A percentile compares a stretch with the other conserved stretches of the same genome.
Conservation (phyloP, 1,140 invertebrate species). For the Tribolium castaneum region DNA sequence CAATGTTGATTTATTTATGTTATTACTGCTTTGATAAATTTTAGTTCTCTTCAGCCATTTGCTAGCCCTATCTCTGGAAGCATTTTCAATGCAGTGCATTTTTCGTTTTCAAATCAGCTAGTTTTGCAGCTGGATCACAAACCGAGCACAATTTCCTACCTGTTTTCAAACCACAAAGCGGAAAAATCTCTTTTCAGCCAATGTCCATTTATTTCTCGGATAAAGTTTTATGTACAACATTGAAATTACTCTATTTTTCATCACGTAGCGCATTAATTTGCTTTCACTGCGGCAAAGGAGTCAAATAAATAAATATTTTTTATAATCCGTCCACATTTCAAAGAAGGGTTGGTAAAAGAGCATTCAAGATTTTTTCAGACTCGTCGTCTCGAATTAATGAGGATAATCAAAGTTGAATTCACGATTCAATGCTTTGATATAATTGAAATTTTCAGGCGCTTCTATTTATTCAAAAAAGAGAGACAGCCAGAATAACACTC, state of each 20-base stretch:
- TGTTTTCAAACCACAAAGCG: neutral
- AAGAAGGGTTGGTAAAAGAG: neutral
- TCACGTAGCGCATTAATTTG: neutral
- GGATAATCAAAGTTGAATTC: neutral
- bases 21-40: too few relatives aligned
- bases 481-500: too few relatives aligned
- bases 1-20: too few relatives aligned
- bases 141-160: neutral
- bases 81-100: neutral
- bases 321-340: neutral
- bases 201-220: neutral
- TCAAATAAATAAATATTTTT: neutral
- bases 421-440: neutral
- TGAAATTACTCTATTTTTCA: neutral
- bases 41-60: too few relatives aligned
- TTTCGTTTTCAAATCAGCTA: neutral
- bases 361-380: neutral
- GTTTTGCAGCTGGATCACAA: neutral
- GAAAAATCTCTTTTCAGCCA: neutral
- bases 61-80: neutral
- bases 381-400: constrained; percentile 22
- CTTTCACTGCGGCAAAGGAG: neutral
- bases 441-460: neutral
- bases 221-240: neutral
- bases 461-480: too few relatives aligned